A percentile compares a stretch with the other conserved stretches of the same genome.
Evolutionary conservation across 2,797 vertebrate genomes (phyloP).

Genomic region (Gobio occitaniae): DNA sequence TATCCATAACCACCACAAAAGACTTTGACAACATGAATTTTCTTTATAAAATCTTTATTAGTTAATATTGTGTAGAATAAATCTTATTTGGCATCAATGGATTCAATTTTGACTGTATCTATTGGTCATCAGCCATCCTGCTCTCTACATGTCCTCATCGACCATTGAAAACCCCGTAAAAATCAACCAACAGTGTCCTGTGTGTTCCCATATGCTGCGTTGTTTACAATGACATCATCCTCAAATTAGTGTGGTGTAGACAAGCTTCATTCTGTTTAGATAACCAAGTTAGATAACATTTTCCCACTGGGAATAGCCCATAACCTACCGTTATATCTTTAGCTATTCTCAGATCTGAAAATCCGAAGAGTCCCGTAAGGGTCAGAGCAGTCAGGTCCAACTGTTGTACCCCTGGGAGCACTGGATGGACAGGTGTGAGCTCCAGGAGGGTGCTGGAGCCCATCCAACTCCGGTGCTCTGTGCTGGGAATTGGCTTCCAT

Average conservation of each 20-base stretch:
- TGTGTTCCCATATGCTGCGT: constrained; percentile 23
- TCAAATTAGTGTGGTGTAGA: neutral
- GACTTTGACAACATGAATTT: neutral
- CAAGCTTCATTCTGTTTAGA: constrained; percentile 24
- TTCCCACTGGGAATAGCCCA: neutral
- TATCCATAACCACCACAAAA: neutral
- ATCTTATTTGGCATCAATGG: neutral
- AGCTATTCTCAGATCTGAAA: constrained; percentile 45
- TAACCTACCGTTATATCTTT: constrained; percentile 27
- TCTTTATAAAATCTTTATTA: neutral
- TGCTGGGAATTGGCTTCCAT: constrained; percentile 53
- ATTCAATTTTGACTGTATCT: neutral
- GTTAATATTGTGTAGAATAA: neutral
- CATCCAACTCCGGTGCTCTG: constrained; percentile 40
- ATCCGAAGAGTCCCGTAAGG: constrained; percentile 36
- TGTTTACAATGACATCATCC: constrained; percentile 25
- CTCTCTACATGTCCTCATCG: neutral
- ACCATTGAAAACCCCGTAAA: constrained; percentile 20
- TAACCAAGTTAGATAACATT: neutral
- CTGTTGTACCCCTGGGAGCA: constrained; percentile 32
- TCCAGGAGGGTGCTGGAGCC: constrained; percentile 47
- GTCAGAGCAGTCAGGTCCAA: constrained; percentile 5
- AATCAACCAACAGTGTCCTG: neutral
- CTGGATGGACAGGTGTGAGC: constrained; percentile 60
- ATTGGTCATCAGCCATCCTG: constrained; percentile 5